Evolutionary conservation across 37 sponge, comb jelly and placozoan genomes (phyloP).

Genomic region (Haliclona indistincta): DNA sequence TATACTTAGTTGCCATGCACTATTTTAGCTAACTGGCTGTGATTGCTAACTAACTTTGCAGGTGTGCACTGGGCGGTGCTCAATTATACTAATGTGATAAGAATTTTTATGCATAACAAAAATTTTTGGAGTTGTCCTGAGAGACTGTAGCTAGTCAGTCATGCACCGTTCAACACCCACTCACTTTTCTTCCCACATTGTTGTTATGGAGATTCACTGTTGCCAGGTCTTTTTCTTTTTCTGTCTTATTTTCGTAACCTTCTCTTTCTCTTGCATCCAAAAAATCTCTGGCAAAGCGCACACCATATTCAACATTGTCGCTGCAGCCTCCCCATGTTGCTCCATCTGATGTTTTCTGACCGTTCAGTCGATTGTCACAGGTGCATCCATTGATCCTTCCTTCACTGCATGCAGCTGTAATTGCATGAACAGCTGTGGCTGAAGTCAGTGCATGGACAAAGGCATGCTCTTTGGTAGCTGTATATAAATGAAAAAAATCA

Average conservation of each 20-base stretch:
- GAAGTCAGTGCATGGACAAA: slow-evolving; percentile 68
- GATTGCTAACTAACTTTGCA: no score
- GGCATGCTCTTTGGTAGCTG: slow-evolving; percentile 67
- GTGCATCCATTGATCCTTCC: slow-evolving; percentile 43
- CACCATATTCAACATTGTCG: slow-evolving; percentile 63
- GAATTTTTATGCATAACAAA: no score
- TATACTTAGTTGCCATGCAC: background rate
- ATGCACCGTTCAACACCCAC: no score
- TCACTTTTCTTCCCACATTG: slow-evolving; percentile 60
- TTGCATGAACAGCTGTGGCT: slow-evolving; percentile 53
- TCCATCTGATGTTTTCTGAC: slow-evolving; percentile 15
- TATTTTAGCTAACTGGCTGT: background rate
- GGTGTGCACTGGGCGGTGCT: no score
- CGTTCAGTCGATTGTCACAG: slow-evolving; percentile 51
- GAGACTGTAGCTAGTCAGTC: no score
- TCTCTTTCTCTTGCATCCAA: slow-evolving; percentile 42
- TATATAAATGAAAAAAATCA: background rate
- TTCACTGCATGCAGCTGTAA: slow-evolving; percentile 46
- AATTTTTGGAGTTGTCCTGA: no score
- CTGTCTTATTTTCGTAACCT: slow-evolving; percentile 1
- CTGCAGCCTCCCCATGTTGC: slow-evolving; percentile 73
- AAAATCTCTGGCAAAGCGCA: slow-evolving; percentile 37
- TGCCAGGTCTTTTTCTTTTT: background rate
- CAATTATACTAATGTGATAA: no score
- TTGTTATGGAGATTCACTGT: slow-evolving; percentile 63